Evolutionary conservation across 2,888 invertebrate species (phyloP).

Genomic region (Caenorhabditis sulstoni): DNA sequence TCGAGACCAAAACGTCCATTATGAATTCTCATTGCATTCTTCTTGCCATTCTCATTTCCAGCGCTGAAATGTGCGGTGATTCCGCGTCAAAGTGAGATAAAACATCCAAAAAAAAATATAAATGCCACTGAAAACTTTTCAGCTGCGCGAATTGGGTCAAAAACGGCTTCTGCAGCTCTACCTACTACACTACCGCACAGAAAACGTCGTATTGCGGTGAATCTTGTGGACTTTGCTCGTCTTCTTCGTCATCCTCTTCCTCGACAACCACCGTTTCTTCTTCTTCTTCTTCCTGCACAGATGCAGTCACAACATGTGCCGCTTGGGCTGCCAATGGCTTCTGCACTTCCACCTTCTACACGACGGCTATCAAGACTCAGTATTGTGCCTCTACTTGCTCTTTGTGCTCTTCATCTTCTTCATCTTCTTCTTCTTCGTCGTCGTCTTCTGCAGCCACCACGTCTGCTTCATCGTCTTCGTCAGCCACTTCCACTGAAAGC

Average conservation of each 20-base stretch:
- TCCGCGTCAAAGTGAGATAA: slow-evolving; percentile 29
- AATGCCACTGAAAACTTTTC: not conserved
- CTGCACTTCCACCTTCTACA: slow-evolving; percentile 41
- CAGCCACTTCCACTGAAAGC: not conserved
- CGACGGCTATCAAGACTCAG: slow-evolving; percentile 34
- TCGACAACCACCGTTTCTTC: not conserved
- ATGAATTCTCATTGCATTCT: slow-evolving; percentile 19
- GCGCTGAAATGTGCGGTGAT: slow-evolving; percentile 30
- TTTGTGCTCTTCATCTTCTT: slow-evolving; percentile 16
- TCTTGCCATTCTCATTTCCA: not conserved
- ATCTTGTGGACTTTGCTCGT: slow-evolving; percentile 23
- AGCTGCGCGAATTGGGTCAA: slow-evolving; percentile 39
- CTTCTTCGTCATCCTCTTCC: slow-evolving; percentile 13
- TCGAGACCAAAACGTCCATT: slow-evolving; percentile 3
- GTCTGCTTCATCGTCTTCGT: not conserved
- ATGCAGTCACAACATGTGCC: slow-evolving; percentile 13
- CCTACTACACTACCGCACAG: slow-evolving; percentile 37
- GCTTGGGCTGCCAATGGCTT: slow-evolving; percentile 35
- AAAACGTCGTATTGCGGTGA: slow-evolving; percentile 18
- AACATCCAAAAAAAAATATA: not conserved
- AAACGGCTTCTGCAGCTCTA: slow-evolving; percentile 30
- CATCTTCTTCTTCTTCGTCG: slow-evolving; percentile 19
- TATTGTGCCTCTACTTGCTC: slow-evolving; percentile 37
- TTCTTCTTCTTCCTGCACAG: slow-evolving; percentile 9
- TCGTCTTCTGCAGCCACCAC: slow-evolving; percentile 1